A percentile compares a stretch with the other conserved stretches of the same genome.
These are phyloP conservation scores for Onychorhynchus coronatus DNA, from an alignment of 2,113 vertebrate species.

Conservation along the genomic window DNA sequence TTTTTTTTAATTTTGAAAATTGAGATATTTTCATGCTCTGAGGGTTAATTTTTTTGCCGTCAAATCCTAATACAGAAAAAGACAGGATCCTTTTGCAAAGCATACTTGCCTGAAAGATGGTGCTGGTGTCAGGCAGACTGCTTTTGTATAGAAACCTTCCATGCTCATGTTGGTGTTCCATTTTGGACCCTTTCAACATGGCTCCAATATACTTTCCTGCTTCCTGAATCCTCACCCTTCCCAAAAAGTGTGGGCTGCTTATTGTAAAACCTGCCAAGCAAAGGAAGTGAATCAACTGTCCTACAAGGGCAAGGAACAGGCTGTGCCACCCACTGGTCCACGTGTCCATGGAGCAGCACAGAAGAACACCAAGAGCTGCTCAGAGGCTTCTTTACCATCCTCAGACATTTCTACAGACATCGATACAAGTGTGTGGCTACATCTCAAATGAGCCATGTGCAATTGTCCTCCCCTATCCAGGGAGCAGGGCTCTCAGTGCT, in stretches of 20 bases:
- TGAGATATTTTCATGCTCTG: neutral
- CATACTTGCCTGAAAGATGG: neutral
- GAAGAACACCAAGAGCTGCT: neutral
- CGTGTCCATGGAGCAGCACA: neutral
- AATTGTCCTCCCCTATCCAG: neutral
- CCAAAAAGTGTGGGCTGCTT: neutral
- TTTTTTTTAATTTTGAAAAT: neutral
- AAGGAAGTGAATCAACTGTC: neutral
- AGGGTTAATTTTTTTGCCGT: neutral
- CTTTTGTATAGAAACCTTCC: neutral
- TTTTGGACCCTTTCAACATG: accelerated
- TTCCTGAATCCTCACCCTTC: neutral
- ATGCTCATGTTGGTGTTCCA: neutral
- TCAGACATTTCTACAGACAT: neutral
- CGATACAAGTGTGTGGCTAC: neutral
- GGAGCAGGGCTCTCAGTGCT: neutral
- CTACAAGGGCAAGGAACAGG: slow-evolving; percentile 34
- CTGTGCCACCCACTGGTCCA: neutral
- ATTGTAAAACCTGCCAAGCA: neutral
- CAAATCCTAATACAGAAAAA: neutral
- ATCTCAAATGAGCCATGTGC: neutral
- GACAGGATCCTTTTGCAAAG: neutral
- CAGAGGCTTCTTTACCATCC: neutral
- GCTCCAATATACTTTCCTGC: neutral
- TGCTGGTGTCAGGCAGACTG: neutral